phyloP scores from a whole-genome alignment of 92 coral and sea anemone species.

The Nematostella vectensis region DNA sequence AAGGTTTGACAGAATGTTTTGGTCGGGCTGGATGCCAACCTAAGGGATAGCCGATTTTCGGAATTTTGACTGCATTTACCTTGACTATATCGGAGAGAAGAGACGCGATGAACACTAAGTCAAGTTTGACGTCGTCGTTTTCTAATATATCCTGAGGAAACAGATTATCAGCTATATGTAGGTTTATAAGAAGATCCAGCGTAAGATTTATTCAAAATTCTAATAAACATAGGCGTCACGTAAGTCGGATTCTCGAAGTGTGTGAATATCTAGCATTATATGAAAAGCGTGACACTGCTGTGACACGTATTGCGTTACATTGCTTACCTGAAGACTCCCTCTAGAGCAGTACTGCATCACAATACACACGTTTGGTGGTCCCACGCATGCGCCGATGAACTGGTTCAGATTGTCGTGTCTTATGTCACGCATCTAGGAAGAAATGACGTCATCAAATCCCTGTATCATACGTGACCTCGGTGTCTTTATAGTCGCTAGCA shows the following conservation, averaged over 20 bases:
- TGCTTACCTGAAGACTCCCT: constrained; percentile 95
- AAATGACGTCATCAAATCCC: background rate
- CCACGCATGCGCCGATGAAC: constrained; percentile 91
- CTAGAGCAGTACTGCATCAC: constrained; percentile 86
- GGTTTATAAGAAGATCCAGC: background rate
- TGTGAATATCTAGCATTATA: too few relatives aligned
- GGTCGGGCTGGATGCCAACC: too few relatives aligned
- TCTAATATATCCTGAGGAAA: constrained; percentile 75
- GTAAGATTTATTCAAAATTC: background rate
- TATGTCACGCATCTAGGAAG: constrained; percentile 80
- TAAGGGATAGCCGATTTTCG: too few relatives aligned
- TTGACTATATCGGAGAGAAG: constrained; percentile 88
- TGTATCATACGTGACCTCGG: background rate
- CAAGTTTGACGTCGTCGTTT: constrained; percentile 86
- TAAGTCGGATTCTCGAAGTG: too few relatives aligned
- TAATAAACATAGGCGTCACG: too few relatives aligned
- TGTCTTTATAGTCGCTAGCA: background rate
- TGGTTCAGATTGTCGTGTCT: constrained; percentile 88
- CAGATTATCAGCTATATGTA: too few relatives aligned
- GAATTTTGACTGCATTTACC: too few relatives aligned
- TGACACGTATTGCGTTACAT: too few relatives aligned
- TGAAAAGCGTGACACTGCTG: too few relatives aligned
- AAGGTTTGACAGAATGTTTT: too few relatives aligned
- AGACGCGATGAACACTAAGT: constrained; percentile 84
- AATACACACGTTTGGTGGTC: constrained; percentile 71